Evolutionary conservation across 2,888 invertebrate species (phyloP), one percentile per base, ranked within the genome.

Genomic region (Diplazon laetatorius): DNA sequence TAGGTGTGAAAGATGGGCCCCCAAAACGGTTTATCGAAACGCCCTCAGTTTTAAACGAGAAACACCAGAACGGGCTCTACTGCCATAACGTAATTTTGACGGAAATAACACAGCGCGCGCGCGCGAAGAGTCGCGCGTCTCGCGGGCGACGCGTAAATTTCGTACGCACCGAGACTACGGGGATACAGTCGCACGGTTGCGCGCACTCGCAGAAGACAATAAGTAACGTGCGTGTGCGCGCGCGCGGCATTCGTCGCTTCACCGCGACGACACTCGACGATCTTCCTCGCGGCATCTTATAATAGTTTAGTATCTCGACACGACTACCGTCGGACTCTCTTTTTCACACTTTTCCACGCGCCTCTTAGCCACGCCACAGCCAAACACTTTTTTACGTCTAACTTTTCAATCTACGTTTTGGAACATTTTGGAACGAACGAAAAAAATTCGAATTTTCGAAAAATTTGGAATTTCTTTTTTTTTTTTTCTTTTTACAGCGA

Each of bases 21-120:
- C n/a, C 60, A 75, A 75, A 78, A 76, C 50, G 55, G 63, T 57
- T 39, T 57, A 62, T 30, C 46, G 50, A 8, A 35, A n/a, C 14
- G 70, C 59, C 39, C 48, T 63, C 46, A 20, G 50, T 71, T 66
- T n/a, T n/a, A 81, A 81, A 80, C 79, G 82, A 84, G 82, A 82
- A n/a, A n/a, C 80, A 79, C 81, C 66, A 78, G 86, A 86, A 86
- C 82, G 82, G 84, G n/a, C n/a, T n/a, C n/a, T n/a, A n/a, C 85
- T 82, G 80, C 85, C 87, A 86, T 88, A 89, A 89, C 85, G 89
- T 85, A 88, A 88, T 89, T 90, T 90, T 89, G 89, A 90, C 90
- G 87, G 88, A 90, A 90, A 90, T 90, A 90, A 90, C 89, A 83
- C 83, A 82, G 78, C 76, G 76, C 82, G 75, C 76, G 80, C 42